phyloP scores from a whole-genome alignment of 2,797 vertebrate genomes.

The Rhinella marina region DNA sequence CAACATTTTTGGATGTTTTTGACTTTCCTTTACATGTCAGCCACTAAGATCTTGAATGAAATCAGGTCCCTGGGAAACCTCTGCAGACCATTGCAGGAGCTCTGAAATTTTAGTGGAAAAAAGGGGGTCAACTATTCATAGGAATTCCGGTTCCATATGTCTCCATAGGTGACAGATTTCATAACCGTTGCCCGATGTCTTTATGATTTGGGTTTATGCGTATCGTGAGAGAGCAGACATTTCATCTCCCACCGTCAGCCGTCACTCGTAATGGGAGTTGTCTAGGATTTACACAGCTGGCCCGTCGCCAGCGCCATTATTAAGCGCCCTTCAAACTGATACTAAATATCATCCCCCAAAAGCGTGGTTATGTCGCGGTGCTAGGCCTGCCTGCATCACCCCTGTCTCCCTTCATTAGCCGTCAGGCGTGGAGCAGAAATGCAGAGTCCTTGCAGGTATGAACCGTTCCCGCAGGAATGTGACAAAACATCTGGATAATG shows the following conservation, averaged over 20 bases:
- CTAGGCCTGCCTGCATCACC: constrained; percentile 57
- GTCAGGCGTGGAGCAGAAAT: constrained; percentile 56
- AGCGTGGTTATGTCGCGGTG: constrained; percentile 9
- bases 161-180: constrained; percentile 1
- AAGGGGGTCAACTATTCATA: not conserved
- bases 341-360: constrained; percentile 57
- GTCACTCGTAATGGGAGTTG: constrained; percentile 40
- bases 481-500: constrained; percentile 69
- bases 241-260: not conserved
- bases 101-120: not conserved
- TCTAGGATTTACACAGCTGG: constrained; percentile 34
- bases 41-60: not conserved
- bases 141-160: not conserved
- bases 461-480: constrained; percentile 64
- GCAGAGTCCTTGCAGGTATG: constrained; percentile 58
- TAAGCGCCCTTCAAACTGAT: constrained; percentile 50
- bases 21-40: not conserved
- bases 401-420: constrained; percentile 64
- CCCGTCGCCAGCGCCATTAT: constrained; percentile 41
- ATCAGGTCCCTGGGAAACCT: not conserved
- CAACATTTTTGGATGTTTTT: not conserved
- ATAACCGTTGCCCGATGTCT: constrained; percentile 9
- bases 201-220: constrained; percentile 6
- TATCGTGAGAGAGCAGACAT: constrained; percentile 7
- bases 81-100: not conserved